Base-by-base conservation (phyloP, 2,113 vertebrate species). In the Seriola aureovittata region DNA sequence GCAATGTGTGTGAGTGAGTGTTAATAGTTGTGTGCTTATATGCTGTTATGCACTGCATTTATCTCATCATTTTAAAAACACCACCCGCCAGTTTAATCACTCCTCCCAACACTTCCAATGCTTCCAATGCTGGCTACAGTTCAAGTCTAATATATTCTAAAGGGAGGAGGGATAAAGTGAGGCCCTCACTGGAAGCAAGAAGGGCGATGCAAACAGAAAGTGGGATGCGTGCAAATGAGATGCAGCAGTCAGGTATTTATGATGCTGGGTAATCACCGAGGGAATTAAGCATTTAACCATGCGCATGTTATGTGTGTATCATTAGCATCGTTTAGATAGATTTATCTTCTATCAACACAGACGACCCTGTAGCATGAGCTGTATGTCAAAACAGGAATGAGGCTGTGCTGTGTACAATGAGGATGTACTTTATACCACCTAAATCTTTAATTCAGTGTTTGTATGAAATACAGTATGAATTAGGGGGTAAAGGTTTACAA, bases 221-320 rank as follows among this genome's bases (percentile, higher is more conserved):
- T 25, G 71, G 46, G 54, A 68, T 80, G 83, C 19, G 21, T 82
- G 78, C 84, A 93, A 91, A 94, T 91, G 70, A 92, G 91, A 91
- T 75, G 75, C 81, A 84, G 82, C 79, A 86, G 85, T 82, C 87
- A 92, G 87, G 86, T 91, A 86, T 89, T 92, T 89, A 87, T 86
- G 83, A 91, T 80, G 73, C 85, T 23, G 57, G 55, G 65, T 63
- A 91, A 89, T 90, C 81, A 84, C 64, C 25, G 10, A 71, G 81
- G 87, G 91, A 91, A 91, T 91, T 91, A 86, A 89, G 86, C 78
- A 71, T 89, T 89, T 92, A 90, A 89, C 70, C 75, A 68, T 75
- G 72, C 16, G 9, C 36, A 36, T 9, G 23, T 71, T 87, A 84
- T 88, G 71, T 72, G 78, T 69, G 85, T 74, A 90, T 90, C 81